Evolutionary conservation across 2,888 invertebrate genomes (phyloP), one percentile per base, ranked within the genome.

Genomic region (Synanthedon tipuliformis): DNA sequence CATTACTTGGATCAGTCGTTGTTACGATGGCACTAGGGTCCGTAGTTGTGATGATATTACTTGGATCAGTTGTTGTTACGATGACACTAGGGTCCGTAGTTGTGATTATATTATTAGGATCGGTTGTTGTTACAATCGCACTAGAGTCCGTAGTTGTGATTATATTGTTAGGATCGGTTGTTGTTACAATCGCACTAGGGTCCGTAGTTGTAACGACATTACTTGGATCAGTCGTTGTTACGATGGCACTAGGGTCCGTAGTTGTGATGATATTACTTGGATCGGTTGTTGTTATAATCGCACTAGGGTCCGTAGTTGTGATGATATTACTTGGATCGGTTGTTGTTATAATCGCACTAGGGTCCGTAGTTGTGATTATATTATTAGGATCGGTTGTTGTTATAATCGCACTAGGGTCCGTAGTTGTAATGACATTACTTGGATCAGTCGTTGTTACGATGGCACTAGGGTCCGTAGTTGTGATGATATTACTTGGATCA

Each of bases 201-300:
- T 52, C 54, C 3, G 56, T 51, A 16, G 51, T 54, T 45, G 57
- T 52, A 12, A 52, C 53, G n/a, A 51, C 34, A n/a, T 15, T 45
- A 8, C 0, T 34, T 2, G 52, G 51, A 18, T 50, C 52, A 8
- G 50, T 56, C 4, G 56, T 50, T 11, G 51, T 50, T 16, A 50
- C 52, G 50, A 53, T 56, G 13, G 2, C 34, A 34, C 55, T 51
- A 8, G 50, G 2, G 41, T 52, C 54, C 3, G 56, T 51, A 16
- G 51, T 54, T 45, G 57, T 52, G n/a, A 52, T 53, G 11, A 51
- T 34, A n/a, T 15, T 34, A 34, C 0, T 40, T 3, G 52, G 51
- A 34, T 51, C 52, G 10, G 50, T 56, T 8, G 56, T 50, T 11
- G 51, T 50, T 16, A 49, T 52, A 51, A 34, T 34, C 3, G 54